Evolutionary conservation across 2,888 invertebrate genomes (phyloP).

Genomic region (Barypeithes pellucidus): DNA sequence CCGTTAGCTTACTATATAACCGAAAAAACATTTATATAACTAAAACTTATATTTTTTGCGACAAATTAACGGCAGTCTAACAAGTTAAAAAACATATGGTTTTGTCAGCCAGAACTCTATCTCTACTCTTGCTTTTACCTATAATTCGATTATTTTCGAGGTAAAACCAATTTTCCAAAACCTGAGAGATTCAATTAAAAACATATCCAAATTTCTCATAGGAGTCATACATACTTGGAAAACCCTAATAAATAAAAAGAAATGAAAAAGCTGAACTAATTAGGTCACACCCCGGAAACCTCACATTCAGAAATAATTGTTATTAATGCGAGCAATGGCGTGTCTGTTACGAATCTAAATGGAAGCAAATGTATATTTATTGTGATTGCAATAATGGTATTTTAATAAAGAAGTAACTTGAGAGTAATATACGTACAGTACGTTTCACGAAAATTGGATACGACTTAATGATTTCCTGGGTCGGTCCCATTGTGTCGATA

Average conservation of each 20-base stretch:
- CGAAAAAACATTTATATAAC: too few species aligned
- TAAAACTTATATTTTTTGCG: too few species aligned
- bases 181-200: constrained; percentile 1
- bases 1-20: too few species aligned
- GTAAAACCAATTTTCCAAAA: constrained; percentile 2
- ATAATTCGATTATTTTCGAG: neutral
- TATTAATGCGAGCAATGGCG: constrained; percentile 59
- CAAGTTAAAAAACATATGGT: too few species aligned
- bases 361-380: constrained; percentile 57
- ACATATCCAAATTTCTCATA: constrained; percentile 28
- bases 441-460: too few species aligned
- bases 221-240: constrained; percentile 28
- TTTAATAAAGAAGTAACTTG: constrained; percentile 7
- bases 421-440: neutral
- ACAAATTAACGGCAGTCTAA: too few species aligned
- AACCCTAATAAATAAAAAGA: constrained; percentile 31
- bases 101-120: neutral
- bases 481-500: too few species aligned
- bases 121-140: neutral
- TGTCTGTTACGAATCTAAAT: constrained; percentile 48
- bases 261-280: constrained; percentile 39
- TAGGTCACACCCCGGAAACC: constrained; percentile 41
- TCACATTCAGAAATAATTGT: constrained; percentile 52
- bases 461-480: too few species aligned
- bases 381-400: constrained; percentile 50